Base-by-base conservation (phyloP, 1,140 invertebrate genomes). In the Orius insidiosus region DNA sequence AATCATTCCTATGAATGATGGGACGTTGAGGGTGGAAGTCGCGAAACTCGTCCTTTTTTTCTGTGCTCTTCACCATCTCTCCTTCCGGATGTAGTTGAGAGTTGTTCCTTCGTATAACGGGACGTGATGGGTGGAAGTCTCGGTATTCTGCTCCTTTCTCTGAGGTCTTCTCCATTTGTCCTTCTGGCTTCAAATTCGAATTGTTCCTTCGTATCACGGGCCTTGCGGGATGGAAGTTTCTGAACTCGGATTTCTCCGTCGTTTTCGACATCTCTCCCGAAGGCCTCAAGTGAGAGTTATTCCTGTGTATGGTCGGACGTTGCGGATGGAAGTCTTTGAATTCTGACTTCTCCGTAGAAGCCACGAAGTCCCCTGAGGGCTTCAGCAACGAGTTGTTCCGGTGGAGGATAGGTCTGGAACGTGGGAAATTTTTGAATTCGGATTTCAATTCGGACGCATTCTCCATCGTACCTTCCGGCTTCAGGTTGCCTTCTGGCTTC, bases 101-200 rank as follows among this genome's bases (percentile, higher is more conserved):
- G 8, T 46, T 15, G 5, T 24, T 40, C 11, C 41, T 43, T 24
- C 47, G 15, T 13, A 48, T 35, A 4, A 42, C 41, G 1, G 46
- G 46, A 8, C 52, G 41, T 45, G 41, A 10, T 30, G 38, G 18
- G 11, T 35, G 42, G 46, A 50, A 53, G 13, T 50, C 43, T 1
- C 35, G 18, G 35, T 48, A 56, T 36, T 52, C 41, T 0, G 50
- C 37, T 30, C 39, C 45, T 24, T 43, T 31, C 40, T 52, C 52
- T 2, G 52, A 43, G 1, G 38, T 36, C 15, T 47, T 46, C 1
- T 30, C 42, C 13, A 55, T 44, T 34, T 51, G 46, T 0, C 55
- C 55, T 39, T 52, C 53, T 2, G 48, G 38, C 46, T 53, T 53
- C 6, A 56, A 46, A 42, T 47, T 44, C 11, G 53, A 49, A 3